Evolutionary conservation across 2,113 vertebrate species (phyloP), one percentile per base, ranked within the genome.

Genomic region (Opisthocomus hoazin): DNA sequence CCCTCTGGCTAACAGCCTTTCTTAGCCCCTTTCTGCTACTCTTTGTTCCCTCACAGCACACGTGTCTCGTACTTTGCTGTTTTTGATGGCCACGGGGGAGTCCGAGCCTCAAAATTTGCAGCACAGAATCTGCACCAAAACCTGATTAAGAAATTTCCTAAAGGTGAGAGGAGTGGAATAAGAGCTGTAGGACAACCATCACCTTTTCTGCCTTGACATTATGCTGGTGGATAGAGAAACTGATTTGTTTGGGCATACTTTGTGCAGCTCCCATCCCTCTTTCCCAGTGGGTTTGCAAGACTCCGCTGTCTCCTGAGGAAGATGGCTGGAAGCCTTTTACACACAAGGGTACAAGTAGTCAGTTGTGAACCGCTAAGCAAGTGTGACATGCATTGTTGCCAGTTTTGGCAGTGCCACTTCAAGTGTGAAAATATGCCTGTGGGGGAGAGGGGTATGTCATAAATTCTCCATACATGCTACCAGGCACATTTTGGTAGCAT

Each of bases 31-130:
- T 41, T 69, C 14, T 95, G 51, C 58, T 37, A 0, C 6, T 37
- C 27, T 68, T 74, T 96, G 11, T 50, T 94, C 82, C 84, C 95
- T 97, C 60, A 63, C 85, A 99, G 99, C 73, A 98, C 98, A 19
- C 98, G 97, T 2, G 96, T 99, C 36, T 98, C 99, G 0, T 99
- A 99, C 96, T 99, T 99, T 1, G 99, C 99, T 7, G 99, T 99
- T 82, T 99, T 99, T 58, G 99, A 99, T 43, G 99, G 99, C 80
- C 99, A 99, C 0, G 99, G 98, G 29, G 99, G 99, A 87, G 97
- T 98, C 61, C 98, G 99, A 84, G 99, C 99, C 3, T 99, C 99
- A 24, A 98, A 98, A 46, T 99, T 98, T 36, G 99, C 99, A 4
- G 99, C 99, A 2, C 99, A 99, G 89, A 98, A 99, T 97, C 98